Evolutionary conservation across 1,140 invertebrate genomes (phyloP).

Genomic region (Drosophila ohnishii): DNA sequence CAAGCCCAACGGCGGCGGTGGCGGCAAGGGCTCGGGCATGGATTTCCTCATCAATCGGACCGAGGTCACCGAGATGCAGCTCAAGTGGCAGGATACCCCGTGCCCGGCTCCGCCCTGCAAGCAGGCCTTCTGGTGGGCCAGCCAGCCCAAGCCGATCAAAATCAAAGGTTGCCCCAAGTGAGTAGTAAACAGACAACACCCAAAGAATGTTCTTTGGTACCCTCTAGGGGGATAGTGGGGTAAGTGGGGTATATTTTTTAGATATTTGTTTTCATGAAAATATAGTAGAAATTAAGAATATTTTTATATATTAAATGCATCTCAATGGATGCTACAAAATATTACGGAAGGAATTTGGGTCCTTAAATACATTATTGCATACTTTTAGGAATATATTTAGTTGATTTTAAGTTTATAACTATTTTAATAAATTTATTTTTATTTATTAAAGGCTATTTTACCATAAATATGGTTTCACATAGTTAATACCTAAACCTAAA

Average conservation of each 20-base stretch:
- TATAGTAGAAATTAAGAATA: no score
- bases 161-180: conserved; percentile 78
- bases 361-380: no score
- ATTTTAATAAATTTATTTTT: no score
- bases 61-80: conserved; percentile 75
- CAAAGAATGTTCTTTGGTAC: conserved; percentile 14
- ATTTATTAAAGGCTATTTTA: no score
- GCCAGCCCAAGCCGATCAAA: conserved; percentile 77
- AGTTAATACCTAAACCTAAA: no score
- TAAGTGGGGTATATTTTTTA: background rate
- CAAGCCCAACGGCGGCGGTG: conserved; percentile 35
- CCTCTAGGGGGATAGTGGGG: background rate
- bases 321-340: no score
- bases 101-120: conserved; percentile 77
- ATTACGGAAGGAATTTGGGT: no score
- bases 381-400: no score
- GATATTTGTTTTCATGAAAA: background rate
- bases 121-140: conserved; percentile 79
- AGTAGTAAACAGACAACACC: conserved; percentile 43
- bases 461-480: no score
- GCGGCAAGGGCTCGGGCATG: conserved; percentile 42
- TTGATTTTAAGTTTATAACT: no score
- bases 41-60: conserved; percentile 69
- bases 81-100: conserved; percentile 72
- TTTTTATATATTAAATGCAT: no score